phyloP scores from a whole-genome alignment of 92 coral and sea anemone genomes.

The Siderastrea radians region DNA sequence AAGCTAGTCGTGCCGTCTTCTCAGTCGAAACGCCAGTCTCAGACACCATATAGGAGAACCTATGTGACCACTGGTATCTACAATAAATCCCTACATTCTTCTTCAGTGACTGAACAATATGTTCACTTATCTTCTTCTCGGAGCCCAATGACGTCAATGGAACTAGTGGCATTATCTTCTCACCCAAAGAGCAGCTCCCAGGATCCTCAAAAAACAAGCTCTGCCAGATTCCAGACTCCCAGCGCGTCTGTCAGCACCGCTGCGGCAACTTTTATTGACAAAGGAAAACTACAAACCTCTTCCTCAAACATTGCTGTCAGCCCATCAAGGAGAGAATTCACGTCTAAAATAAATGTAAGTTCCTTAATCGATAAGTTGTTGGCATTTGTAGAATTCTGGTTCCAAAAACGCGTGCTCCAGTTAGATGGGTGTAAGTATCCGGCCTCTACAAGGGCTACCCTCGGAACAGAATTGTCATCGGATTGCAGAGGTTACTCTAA shows the following conservation, averaged over 20 bases:
- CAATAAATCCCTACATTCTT: not conserved
- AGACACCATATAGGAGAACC: not conserved
- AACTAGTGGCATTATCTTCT: not conserved
- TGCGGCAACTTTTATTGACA: not conserved
- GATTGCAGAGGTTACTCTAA: too few species aligned
- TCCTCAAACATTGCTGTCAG: not conserved
- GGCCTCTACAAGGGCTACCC: too few species aligned
- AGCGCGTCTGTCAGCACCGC: not conserved
- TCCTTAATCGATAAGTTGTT: too few species aligned
- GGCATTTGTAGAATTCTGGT: too few species aligned
- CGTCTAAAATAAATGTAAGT: slow-evolving; percentile 21
- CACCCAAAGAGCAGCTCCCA: not conserved
- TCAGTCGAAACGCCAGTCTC: not conserved
- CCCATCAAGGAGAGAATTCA: not conserved
- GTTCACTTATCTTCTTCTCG: not conserved
- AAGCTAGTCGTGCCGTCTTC: not conserved
- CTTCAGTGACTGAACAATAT: not conserved
- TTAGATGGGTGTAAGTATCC: too few species aligned
- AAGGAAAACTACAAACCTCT: not conserved
- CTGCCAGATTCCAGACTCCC: not conserved
- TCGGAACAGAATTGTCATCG: too few species aligned
- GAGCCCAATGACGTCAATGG: not conserved
- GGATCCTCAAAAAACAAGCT: not conserved
- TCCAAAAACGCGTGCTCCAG: too few species aligned
- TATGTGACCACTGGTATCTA: too few species aligned